Evolutionary conservation across 1,140 invertebrate genomes (phyloP), one percentile per base, ranked within the genome.

Genomic region (Cyclina sinensis): DNA sequence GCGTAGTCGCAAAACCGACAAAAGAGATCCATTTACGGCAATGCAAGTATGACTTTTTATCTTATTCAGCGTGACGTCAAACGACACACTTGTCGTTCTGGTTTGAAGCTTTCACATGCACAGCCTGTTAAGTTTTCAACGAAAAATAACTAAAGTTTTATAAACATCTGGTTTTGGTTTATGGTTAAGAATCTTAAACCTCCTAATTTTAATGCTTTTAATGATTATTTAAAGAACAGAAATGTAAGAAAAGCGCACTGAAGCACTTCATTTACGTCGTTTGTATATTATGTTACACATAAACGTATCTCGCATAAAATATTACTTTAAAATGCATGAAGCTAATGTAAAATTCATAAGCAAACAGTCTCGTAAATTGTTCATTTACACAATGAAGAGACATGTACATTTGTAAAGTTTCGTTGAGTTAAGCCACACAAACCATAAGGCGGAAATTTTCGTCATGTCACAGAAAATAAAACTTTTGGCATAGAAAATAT

Each of bases 321-420:
- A 62, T 62, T 62, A 62, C 57, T 62, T 62, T 62, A 62, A 62
- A 62, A 62, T 62, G 57, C 57, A 62, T n/a, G 24, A 24, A 62
- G n/a, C 18, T 62, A 62, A 62, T 62, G 57, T 62, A 62, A 62
- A 62, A 62, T 62, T 62, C 57, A 62, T 62, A 62, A 62, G 57
- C 57, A 62, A 62, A 27, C 57, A n/a, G 3, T 21, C 57, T 27
- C 57, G n/a, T 62, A 62, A 62, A 62, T 62, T n/a, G 57, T 27
- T 43, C 24, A 62, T 62, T 27, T 57, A 57, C 24, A 62, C 57
- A 62, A 62, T 62, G 27, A 43, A 62, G 24, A 3, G 24, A 62
- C 57, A 62, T 62, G 57, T 27, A 62, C 57, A 62, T 62, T 21
- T 27, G 27, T 62, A 62, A 62, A 4, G n/a, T 62, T 21, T 62